Evolutionary conservation across 2,888 invertebrate genomes (phyloP), one percentile per base, ranked within the genome.

Genomic region (Matsumyia berberina): DNA sequence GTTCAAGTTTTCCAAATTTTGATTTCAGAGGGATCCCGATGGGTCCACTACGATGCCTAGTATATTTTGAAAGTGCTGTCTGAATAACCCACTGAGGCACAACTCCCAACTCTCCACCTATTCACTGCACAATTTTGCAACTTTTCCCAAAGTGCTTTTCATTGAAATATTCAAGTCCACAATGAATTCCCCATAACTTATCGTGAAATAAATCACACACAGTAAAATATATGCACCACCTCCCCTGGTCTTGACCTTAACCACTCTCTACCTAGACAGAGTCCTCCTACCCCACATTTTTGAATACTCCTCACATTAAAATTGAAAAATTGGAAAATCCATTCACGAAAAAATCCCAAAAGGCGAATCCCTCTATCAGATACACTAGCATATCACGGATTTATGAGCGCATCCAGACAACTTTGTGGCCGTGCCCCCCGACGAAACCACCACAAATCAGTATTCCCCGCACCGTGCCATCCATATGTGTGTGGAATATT

Each of bases 391-490:
- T 74, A 66, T 79, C 69, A 79, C 46, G 79, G 85, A 85, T 85
- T 85, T 85, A 85, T 85, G 85, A 79, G 85, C 73, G 69, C 79
- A 74, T 85, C 55, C 85, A 85, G 85, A 79, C 79, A 79, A 74
- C 57, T 85, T 64, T 74, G 74, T 66, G 78, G 69, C 64, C 31
- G n/a, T 33, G 42, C 33, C 29, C 46, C 29, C 55, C 37, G 31
- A 53, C 37, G 55, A 79, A 78, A 46, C 60, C 60, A 55, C 73
- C 66, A 80, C 66, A 82, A 82, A 76, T 82, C 82, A 82, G 82
- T 77, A 72, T 72, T 82, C 77, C 44, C 82, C 42, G 15, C 76
- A 72, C 11, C 70, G 64, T 66, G 57, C 49, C 37, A 44, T 57
- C 19, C 66, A 31, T 51, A 62, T 74, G 69, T 85, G 83, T 24